A percentile compares a stretch with the other conserved stretches of the same genome.
phyloP scores from a whole-genome alignment of 2,113 vertebrate species.

The Hippocampus guttulatus region DNA sequence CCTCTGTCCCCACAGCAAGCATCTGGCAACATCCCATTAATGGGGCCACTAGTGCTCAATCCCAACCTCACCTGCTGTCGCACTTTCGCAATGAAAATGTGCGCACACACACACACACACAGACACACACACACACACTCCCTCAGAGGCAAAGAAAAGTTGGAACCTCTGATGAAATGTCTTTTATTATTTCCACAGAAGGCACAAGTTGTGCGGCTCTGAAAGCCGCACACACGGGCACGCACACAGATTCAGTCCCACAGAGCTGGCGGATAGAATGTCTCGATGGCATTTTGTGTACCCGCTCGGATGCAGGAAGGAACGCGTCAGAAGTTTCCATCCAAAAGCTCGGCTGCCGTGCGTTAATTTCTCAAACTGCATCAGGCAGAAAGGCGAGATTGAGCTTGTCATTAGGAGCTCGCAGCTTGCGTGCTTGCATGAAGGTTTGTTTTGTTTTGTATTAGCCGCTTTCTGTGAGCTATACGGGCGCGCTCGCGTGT shows the following conservation, averaged over 20 bases:
- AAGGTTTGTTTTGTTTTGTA: conserved; percentile 71
- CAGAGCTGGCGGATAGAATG: conserved; percentile 42
- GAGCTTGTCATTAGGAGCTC: conserved; percentile 70
- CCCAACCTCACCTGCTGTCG: conserved; percentile 37
- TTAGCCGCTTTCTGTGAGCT: conserved; percentile 46
- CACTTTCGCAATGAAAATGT: conserved; percentile 3
- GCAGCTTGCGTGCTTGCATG: conserved; percentile 60
- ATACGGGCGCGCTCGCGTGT: conserved; percentile 26
- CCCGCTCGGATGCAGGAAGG: conserved; percentile 56
- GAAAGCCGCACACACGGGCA: conserved; percentile 24
- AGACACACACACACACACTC: background rate
- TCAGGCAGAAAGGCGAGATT: conserved; percentile 71
- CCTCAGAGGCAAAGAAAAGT: conserved; percentile 59
- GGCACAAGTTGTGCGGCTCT: conserved; percentile 55
- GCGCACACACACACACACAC: conserved; percentile 12
- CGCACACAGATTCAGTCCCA: conserved; percentile 5
- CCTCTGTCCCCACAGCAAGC: conserved; percentile 29
- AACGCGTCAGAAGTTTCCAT: conserved; percentile 63
- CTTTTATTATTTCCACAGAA: conserved; percentile 69
- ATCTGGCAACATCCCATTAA: conserved; percentile 50
- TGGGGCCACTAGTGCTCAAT: conserved; percentile 41
- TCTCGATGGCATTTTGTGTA: conserved; percentile 64
- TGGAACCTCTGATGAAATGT: conserved; percentile 60
- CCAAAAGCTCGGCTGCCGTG: conserved; percentile 47
- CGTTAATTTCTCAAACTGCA: conserved; percentile 76